These are phyloP conservation scores for Kryptopterus vitreolus DNA, from an alignment of 2,797 vertebrate species.

Conservation along the genomic window DNA sequence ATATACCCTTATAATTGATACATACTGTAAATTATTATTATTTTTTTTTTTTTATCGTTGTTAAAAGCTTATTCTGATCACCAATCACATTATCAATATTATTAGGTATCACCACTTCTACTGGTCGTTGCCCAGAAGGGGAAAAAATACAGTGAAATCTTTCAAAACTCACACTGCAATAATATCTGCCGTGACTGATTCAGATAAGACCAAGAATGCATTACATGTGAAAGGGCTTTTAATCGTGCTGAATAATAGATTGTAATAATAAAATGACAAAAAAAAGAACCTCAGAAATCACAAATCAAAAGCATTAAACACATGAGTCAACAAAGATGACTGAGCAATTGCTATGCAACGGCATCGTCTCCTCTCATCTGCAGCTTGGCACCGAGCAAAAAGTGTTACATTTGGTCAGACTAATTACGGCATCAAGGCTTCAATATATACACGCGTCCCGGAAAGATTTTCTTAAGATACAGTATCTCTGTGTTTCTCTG, in stretches of 20 bases:
- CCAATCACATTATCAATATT: background rate
- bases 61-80: no score
- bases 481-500: constrained; percentile 17
- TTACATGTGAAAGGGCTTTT: background rate
- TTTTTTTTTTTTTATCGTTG: no score
- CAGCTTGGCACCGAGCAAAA: background rate
- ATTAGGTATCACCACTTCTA: background rate
- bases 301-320: background rate
- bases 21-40: no score
- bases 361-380: background rate
- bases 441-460: background rate
- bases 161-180: background rate
- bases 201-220: background rate
- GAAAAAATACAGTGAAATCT: background rate
- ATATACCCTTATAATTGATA: no score
- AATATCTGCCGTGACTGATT: background rate
- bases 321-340: background rate
- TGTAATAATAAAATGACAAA: background rate
- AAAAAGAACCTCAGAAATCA: no score
- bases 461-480: constrained; percentile 12
- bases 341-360: background rate
- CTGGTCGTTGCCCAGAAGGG: background rate
- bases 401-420: background rate
- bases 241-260: background rate
- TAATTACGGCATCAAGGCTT: background rate